Conservation (phyloP, 2,888 invertebrate genomes). For the Ormyrus pomaceus region DNA sequence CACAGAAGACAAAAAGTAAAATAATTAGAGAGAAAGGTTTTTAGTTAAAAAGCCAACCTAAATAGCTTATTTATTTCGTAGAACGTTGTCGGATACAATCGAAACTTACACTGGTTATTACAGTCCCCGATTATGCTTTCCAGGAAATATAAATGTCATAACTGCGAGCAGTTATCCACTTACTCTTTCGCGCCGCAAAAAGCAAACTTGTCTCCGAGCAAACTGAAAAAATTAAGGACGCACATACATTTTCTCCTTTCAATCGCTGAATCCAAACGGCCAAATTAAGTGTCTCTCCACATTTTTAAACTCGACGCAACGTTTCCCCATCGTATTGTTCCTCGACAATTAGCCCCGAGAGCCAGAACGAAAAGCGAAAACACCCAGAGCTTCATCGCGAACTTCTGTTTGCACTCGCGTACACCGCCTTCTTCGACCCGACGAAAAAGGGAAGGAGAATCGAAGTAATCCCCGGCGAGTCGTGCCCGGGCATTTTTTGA, state of each 20-base stretch:
- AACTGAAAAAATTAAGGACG: background rate
- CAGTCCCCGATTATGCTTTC: conserved; percentile 63
- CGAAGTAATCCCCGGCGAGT: conserved; percentile 31
- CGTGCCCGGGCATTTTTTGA: conserved; percentile 38
- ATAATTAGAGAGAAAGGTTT: background rate
- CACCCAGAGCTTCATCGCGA: too few species aligned
- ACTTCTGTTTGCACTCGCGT: background rate
- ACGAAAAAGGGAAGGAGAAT: background rate
- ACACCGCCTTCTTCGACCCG: background rate
- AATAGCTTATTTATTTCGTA: background rate
- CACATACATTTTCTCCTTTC: too few species aligned
- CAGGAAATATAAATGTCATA: conserved; percentile 41
- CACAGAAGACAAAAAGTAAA: background rate
- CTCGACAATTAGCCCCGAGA: too few species aligned
- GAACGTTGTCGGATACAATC: background rate
- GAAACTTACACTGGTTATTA: conserved; percentile 59
- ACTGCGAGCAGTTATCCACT: conserved; percentile 13
- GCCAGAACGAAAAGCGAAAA: too few species aligned
- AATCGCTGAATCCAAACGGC: too few species aligned
- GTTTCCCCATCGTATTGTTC: too few species aligned
- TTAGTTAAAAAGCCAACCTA: conserved; percentile 8
- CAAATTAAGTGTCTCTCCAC: too few species aligned
- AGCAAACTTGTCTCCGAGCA: background rate
- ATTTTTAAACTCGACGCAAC: too few species aligned
- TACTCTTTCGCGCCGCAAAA: background rate